Evolutionary conservation across 2,888 invertebrate genomes (phyloP).

Genomic region (Sympetrum striolatum): DNA sequence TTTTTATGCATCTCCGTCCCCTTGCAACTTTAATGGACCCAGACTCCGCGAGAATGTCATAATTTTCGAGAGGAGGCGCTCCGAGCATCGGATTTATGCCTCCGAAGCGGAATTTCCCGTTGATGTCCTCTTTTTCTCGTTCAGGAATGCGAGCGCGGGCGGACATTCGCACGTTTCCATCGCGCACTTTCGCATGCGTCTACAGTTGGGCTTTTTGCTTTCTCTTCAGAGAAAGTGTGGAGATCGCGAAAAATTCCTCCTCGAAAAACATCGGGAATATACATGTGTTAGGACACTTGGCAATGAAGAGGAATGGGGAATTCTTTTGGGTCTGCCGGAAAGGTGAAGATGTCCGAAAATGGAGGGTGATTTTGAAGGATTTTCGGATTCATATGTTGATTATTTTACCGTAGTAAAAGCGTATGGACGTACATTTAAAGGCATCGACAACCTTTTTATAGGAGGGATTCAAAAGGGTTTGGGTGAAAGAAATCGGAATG

Average conservation of each 20-base stretch:
- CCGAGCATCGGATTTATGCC: neutral
- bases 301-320: no score
- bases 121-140: neutral
- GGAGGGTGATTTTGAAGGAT: no score
- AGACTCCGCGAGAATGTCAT: neutral
- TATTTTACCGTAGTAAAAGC: no score
- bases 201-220: neutral
- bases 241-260: neutral
- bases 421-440: no score
- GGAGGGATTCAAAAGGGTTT: no score
- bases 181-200: neutral
- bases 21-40: neutral
- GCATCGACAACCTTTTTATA: no score
- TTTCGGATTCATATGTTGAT: no score
- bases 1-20: neutral
- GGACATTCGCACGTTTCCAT: neutral
- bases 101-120: neutral
- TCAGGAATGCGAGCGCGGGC: neutral
- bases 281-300: no score
- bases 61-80: neutral
- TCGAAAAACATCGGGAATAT: neutral
- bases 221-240: neutral
- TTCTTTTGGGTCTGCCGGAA: no score
- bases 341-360: no score
- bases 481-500: no score